Conservation (phyloP, 1,140 invertebrate species). For the Mizuhopecten yessoensis region DNA sequence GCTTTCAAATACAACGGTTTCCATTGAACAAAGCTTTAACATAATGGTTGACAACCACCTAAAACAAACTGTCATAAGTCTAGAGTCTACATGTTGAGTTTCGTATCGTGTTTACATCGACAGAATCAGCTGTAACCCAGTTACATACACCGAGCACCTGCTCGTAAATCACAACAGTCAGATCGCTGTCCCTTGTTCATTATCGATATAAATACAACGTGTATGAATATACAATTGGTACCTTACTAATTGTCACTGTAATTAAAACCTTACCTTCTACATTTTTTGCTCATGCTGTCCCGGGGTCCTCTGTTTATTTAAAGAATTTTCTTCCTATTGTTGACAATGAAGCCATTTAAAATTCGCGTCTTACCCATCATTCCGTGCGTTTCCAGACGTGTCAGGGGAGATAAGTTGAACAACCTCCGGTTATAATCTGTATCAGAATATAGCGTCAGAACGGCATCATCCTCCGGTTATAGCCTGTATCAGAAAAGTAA, state of each 20-base stretch:
- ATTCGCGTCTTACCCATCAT: constrained; percentile 37
- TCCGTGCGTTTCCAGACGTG: neutral
- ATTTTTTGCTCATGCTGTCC: constrained; percentile 25
- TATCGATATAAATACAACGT: neutral
- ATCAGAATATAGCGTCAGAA: neutral
- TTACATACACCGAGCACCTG: neutral
- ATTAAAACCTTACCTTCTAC: neutral
- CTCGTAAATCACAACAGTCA: neutral
- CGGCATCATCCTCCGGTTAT: no score
- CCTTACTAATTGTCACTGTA: neutral
- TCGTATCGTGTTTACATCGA: neutral
- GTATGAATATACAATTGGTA: neutral
- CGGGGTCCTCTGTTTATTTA: constrained; percentile 2
- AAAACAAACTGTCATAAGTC: no score
- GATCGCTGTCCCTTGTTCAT: neutral
- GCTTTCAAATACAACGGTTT: no score
- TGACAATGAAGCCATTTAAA: constrained; percentile 34
- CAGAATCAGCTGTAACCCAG: neutral
- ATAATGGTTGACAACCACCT: no score
- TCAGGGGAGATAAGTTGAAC: neutral
- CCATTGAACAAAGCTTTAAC: no score
- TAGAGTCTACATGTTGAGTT: neutral
- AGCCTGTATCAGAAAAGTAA: no score
- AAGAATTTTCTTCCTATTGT: neutral
- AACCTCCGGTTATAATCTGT: neutral